Conservation (phyloP, 1,140 invertebrate species). For the Ephestia elutella region DNA sequence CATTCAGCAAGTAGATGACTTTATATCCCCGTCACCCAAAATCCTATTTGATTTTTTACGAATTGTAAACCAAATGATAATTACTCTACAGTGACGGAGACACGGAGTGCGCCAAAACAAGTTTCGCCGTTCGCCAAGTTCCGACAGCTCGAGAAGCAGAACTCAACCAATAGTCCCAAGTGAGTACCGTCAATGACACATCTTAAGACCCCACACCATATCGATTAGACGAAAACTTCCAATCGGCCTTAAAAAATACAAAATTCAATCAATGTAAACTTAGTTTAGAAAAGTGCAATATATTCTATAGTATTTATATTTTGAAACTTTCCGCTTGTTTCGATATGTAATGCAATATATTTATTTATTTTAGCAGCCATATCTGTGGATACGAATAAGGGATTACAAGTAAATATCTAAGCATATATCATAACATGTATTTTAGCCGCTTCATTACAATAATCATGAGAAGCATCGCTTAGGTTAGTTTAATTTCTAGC, state of each 20-base stretch:
- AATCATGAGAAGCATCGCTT: constrained; percentile 24
- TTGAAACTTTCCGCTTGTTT: constrained; percentile 36
- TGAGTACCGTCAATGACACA: constrained; percentile 46
- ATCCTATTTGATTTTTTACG: too few species aligned
- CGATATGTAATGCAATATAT: constrained; percentile 49
- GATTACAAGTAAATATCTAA: constrained; percentile 57
- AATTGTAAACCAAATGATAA: background rate
- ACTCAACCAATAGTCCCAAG: constrained; percentile 84
- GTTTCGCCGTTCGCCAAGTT: constrained; percentile 92
- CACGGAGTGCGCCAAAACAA: constrained; percentile 78
- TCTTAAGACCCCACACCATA: background rate
- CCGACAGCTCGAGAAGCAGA: constrained; percentile 90
- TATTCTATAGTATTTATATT: constrained; percentile 13
- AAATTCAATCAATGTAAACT: background rate
- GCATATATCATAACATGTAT: constrained; percentile 35
- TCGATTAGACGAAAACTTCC: background rate
- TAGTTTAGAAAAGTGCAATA: background rate
- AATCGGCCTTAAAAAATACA: background rate
- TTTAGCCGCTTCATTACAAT: constrained; percentile 41
- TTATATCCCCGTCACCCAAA: too few species aligned
- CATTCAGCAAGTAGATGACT: too few species aligned
- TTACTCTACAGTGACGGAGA: constrained; percentile 76
- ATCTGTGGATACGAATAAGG: constrained; percentile 53
- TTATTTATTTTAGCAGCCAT: constrained; percentile 64
- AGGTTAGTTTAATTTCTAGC: background rate